Base-by-base conservation (phyloP, 2,888 invertebrate species). In the Choristoneura rosaceana region DNA sequence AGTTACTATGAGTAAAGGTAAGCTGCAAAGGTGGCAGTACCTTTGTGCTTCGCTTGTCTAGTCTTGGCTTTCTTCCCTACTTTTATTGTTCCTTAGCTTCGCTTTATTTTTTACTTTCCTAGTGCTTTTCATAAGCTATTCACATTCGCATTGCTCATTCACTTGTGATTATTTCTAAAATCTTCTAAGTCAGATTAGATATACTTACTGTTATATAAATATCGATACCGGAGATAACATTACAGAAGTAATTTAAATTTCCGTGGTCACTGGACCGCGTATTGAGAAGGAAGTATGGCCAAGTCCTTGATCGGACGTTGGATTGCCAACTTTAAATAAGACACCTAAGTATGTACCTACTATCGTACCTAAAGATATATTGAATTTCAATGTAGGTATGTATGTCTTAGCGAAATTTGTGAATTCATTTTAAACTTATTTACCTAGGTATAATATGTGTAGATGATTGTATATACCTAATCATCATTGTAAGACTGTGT, bases 201-300 rank as follows among this genome's bases (percentile, higher is more conserved):
- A 25, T 25, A 25, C 25, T 25, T 0, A 62, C 14, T 25, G 14
- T 58, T 66, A 66, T 58, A 25, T n/a, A 45, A 66, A 15, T 61
- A 66, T 71, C 43, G 38, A 55, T 33, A 15, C 34, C 61, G 47
- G 55, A 62, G 47, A 63, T 71, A 38, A 67, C n/a, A 17, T 71
- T 71, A 67, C 67, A 67, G 62, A 67, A 67, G 62, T 52, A 52
- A 67, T 62, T 66, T 62, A 61, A 58, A 67, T 67, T 55, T 67
- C 71, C 58, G 62, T 45, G 52, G 38, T 38, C 67, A 71, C 67
- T 58, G 62, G 67, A 71, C 71, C 71, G 71, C 33, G 15, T 34
- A 58, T 34, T 41, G 43, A 61, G 47, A 47, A 70, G 71, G 67
- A 67, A 71, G 71, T 67, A 17, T 47, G 67, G 38, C 15, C 38